phyloP scores from a whole-genome alignment of 2,888 invertebrate species.

The Diarsia mendica region DNA sequence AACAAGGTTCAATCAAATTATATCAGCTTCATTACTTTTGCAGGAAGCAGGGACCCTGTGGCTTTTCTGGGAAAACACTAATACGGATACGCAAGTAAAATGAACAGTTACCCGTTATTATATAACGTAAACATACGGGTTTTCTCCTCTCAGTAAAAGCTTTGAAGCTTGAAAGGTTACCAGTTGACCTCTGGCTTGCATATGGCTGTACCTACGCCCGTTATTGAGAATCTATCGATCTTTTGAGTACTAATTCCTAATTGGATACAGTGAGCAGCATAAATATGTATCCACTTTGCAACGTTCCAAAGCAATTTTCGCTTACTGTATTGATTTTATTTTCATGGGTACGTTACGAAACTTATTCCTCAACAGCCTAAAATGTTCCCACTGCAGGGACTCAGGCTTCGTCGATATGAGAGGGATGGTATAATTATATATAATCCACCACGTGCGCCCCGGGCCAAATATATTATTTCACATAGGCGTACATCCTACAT shows the following conservation, averaged over 20 bases:
- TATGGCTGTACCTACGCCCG: conserved; percentile 9
- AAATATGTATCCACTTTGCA: too few relatives aligned
- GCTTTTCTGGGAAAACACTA: conserved; percentile 18
- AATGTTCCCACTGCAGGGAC: too few relatives aligned
- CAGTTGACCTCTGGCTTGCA: conserved; percentile 33
- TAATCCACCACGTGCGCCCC: too few relatives aligned
- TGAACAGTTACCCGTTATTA: neutral
- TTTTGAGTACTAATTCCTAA: conserved; percentile 6
- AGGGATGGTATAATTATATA: too few relatives aligned
- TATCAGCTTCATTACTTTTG: neutral
- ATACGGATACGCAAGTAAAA: neutral
- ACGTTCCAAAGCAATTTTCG: too few relatives aligned
- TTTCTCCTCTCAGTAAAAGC: conserved; percentile 32
- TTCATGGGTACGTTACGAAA: too few relatives aligned
- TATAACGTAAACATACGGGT: conserved; percentile 3
- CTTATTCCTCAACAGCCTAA: too few relatives aligned
- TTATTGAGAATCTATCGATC: conserved; percentile 19
- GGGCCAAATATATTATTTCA: too few relatives aligned
- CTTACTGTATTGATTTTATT: too few relatives aligned
- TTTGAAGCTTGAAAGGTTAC: conserved; percentile 40
- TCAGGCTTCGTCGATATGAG: too few relatives aligned
- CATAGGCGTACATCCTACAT: too few relatives aligned
- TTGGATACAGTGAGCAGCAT: neutral
- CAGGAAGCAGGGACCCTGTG: neutral
- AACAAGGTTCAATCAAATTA: neutral